Evolutionary conservation across 1,140 invertebrate species (phyloP), one percentile per base, ranked within the genome.

Genomic region (Drosophila bocki): DNA sequence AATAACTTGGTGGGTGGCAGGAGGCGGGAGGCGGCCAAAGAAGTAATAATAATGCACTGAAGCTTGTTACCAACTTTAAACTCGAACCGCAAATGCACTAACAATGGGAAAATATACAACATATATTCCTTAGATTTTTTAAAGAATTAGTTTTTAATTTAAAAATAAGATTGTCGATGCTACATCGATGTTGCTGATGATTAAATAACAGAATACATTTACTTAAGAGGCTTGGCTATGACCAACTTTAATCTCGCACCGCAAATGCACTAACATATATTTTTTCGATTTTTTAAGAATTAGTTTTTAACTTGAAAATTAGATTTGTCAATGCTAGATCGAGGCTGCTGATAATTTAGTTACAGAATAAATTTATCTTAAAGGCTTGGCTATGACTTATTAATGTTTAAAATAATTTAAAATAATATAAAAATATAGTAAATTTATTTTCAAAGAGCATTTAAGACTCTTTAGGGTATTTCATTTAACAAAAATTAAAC

Each of bases 31-130:
- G 48, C 29, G 29, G 17, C 32, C 15, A 15, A 26, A 56, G 35
- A 22, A 39, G 53, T 56, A 39, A 39, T 56, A 53, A 80, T 77
- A 57, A 42, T 74, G 75, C 67, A 71, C 56, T 72, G 57, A 17
- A 51, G 69, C 69, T 51, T 57, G 29, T 7, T 7, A 56, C 19
- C n/a, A 11, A 11, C 19, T 9, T 35, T 26, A 33, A 50, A 7
- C 26, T 3, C 26, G 67, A 13, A 44, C 11, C 7, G 11, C 3
- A 5, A 75, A 63, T 60, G 42, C 59, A 2, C 64, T 61, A 42
- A 19, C 1, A 19, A 42, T 33, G 0, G 4, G 17, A 13, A 12
- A 35, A 12, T 15, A 26, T 35, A 9, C 7, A 29, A 29, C 26
- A 29, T 6, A 0, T 6, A 29, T 29, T 29, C 5, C 5, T 29